Evolutionary conservation across 2,113 vertebrate genomes (phyloP).

Genomic region (Vidua chalybeata): DNA sequence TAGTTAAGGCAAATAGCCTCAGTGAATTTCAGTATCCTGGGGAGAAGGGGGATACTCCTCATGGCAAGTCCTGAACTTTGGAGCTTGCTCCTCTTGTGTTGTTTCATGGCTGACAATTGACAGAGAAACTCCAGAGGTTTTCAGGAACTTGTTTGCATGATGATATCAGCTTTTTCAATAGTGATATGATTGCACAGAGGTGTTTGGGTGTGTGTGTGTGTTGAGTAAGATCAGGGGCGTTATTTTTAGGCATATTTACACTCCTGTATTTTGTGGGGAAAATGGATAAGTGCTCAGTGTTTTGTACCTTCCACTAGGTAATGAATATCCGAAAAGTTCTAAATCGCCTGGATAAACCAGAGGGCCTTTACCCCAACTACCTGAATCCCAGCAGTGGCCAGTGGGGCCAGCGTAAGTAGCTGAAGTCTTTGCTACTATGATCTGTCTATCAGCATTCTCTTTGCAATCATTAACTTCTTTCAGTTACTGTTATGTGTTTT

Average conservation of each 20-base stretch:
- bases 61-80: neutral
- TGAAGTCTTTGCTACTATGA: neutral
- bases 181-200: neutral
- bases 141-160: neutral
- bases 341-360: constrained; percentile 92
- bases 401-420: constrained; percentile 97
- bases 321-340: constrained; percentile 96
- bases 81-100: neutral
- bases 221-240: neutral
- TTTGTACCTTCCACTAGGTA: constrained; percentile 76
- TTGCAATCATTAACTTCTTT: neutral
- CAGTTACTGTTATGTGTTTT: accelerated
- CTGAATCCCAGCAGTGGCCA: constrained; percentile 98
- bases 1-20: neutral
- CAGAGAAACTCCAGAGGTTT: neutral
- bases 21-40: neutral
- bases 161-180: neutral
- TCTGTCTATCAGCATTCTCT: neutral
- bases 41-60: neutral
- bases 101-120: neutral
- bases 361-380: constrained; percentile 97
- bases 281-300: neutral
- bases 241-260: neutral
- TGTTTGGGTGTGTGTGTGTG: neutral
- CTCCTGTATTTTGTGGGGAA: neutral